Base-by-base conservation (phyloP, 2,797 vertebrate genomes). In the Protosalanx chinensis region DNA sequence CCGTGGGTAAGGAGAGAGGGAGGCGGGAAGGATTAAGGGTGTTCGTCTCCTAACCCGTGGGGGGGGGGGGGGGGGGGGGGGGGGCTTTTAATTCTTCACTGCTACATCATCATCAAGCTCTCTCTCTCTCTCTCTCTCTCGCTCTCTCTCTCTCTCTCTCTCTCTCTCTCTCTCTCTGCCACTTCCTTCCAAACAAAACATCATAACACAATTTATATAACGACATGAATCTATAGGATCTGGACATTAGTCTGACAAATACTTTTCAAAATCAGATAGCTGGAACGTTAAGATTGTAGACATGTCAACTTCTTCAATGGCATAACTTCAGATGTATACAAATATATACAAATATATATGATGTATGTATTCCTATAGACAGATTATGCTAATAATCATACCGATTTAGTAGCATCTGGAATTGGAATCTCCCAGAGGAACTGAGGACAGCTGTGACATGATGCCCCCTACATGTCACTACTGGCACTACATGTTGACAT, bases 381-480 rank as follows among this genome's bases (percentile, higher is more conserved):
- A 8, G 41, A 46, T 46, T 12, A 13, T 46, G 8, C 10, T 46
- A 46, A 46, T 46, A 33, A 64, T 64, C 18, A 23, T 5, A 7
- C 5, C 4, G 51, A 56, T 16, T 16, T 7, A 56, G 51, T 56
- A 16, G 18, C 15, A 56, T 46, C 41, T n/a, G 18, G 51, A 16
- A 8, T 3, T 62, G 27, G 13, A 63, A 32, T 16, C 3, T 63
- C 30, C 30, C 32, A 37, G 18, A 20, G 61, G 61, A 13, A 53
- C 16, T 20, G 3, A 29, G 41, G 35, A 61, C 23, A 49, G 65
- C 61, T 18, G 72, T 74, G n/a, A 66, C 2, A 75, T 62, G 75
- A 46, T 64, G 20, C 82, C 84, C 79, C 75, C 86, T 85, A 64
- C 77, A 75, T 84, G 72, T n/a, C 1, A 18, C 7, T 27, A 10